Evolutionary conservation across 1,140 invertebrate genomes (phyloP).

Genomic region (Hycleus cichorii): DNA sequence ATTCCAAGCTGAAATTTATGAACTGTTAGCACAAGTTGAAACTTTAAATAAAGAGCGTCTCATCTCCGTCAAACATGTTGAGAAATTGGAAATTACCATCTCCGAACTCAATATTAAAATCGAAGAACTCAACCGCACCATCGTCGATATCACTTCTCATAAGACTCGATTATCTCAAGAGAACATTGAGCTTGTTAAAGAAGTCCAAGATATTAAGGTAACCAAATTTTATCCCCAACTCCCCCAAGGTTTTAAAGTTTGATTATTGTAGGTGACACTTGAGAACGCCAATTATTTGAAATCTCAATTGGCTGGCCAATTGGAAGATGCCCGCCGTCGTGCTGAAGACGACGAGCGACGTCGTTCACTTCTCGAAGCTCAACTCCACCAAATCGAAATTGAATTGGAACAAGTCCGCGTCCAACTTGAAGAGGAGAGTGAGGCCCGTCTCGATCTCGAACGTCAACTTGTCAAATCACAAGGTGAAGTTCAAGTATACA

Average conservation of each 20-base stretch:
- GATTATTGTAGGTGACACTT: conserved; percentile 63
- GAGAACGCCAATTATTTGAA: conserved; percentile 87
- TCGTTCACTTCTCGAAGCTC: conserved; percentile 79
- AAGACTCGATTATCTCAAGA: conserved; percentile 82
- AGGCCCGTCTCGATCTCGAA: conserved; percentile 89
- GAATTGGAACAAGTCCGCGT: conserved; percentile 88
- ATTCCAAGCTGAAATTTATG: conserved; percentile 94
- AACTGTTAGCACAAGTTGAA: conserved; percentile 89
- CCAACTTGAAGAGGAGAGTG: conserved; percentile 92
- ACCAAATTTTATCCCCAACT: background rate
- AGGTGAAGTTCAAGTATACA: conserved; percentile 81
- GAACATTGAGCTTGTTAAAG: conserved; percentile 89
- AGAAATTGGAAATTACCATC: conserved; percentile 83
- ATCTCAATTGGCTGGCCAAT: conserved; percentile 76
- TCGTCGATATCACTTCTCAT: conserved; percentile 88
- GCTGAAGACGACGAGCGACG: conserved; percentile 93
- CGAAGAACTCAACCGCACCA: conserved; percentile 89
- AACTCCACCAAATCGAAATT: conserved; percentile 81
- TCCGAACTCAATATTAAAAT: conserved; percentile 88
- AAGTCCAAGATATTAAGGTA: conserved; percentile 89
- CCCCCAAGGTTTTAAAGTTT: background rate
- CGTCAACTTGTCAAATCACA: conserved; percentile 87
- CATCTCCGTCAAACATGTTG: conserved; percentile 75
- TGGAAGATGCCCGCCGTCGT: conserved; percentile 87
- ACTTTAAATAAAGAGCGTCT: conserved; percentile 86